Base-by-base conservation (phyloP, 2,888 invertebrate species). In the Heteropelma amictum region DNA sequence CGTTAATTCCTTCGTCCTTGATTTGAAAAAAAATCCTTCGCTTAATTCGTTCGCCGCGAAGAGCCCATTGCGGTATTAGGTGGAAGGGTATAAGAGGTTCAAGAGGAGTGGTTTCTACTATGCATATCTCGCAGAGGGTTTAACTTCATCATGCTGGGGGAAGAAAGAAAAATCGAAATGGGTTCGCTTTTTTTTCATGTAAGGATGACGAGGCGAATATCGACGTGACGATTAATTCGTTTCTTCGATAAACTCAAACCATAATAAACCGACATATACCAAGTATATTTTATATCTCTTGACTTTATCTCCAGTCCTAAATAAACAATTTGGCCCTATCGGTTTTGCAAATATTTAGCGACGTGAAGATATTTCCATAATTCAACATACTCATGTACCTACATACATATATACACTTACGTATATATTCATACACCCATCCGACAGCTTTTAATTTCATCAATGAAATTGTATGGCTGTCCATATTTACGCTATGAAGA, bases 1-100 rank as follows among this genome's bases (percentile, higher is more conserved):
- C 23, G 42, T 28, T 56, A 17, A 35, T 53, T 61, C 26, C 51
- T 61, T 54, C 53, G 33, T 61, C 23, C 38, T 28, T 65, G 40
- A 63, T 75, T 70, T 70, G 54, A 56, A 42, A 42, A 64, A 63
- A 69, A 49, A 60, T 54, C 12, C 49, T 54, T 61, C 61, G 38
- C 47, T 70, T 56, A 65, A 40, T 47, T 40, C 38, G 56, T 23
- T 45, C 14, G 49, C 56, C 51, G 42, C 40, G 49, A 54, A 65
- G 61, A 54, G 51, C 30, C 61, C 49, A 70, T 61, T 49, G 17
- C 35, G 28, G 7, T 30, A 19, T 49, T 19, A 49, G 58, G 19
- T 30, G 28, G 56, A 26, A 10, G 30, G 21, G 19, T 30, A n/a
- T 5, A 8, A 28, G 42, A 26, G 21, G 19, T 30, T 10, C 3